These are phyloP conservation scores for Mastacembelus armatus DNA, from an alignment of 2,797 vertebrate genomes.

Conservation along the genomic window DNA sequence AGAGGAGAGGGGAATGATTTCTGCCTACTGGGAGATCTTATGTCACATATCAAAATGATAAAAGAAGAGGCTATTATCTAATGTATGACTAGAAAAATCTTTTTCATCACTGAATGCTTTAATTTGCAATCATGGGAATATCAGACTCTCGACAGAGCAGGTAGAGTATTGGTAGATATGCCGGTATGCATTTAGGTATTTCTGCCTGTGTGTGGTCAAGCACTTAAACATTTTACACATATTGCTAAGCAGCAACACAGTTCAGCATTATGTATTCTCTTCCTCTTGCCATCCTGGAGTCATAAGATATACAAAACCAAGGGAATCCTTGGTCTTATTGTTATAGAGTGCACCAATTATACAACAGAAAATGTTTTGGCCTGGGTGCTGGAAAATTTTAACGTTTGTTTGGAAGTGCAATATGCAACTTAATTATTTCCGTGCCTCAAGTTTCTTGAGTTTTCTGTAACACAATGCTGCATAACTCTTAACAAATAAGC, in stretches of 20 bases:
- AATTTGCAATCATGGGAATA: not conserved
- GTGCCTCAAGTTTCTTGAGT: conserved; percentile 41
- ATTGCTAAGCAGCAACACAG: conserved; percentile 37
- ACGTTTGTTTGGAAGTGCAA: conserved; percentile 70
- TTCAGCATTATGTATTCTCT: conserved; percentile 22
- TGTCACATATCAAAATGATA: not conserved
- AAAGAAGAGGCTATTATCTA: no score
- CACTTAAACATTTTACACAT: conserved; percentile 21
- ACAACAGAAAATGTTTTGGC: conserved; percentile 64
- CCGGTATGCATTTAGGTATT: conserved; percentile 19
- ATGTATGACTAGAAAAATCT: not conserved
- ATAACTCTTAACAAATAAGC: conserved; percentile 27
- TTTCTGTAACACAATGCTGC: conserved; percentile 41
- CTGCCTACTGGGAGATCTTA: not conserved
- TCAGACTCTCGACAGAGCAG: no score
- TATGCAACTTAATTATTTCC: conserved; percentile 64
- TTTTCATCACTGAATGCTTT: not conserved
- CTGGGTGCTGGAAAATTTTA: conserved; percentile 64
- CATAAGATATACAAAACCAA: conserved; percentile 53
- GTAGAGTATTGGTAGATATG: no score
- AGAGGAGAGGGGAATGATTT: conserved; percentile 15
- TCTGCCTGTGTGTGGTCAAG: conserved; percentile 4
- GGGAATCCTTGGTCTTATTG: conserved; percentile 54
- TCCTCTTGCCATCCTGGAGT: conserved; percentile 39
- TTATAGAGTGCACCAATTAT: conserved; percentile 47